Conservation (phyloP, 2,113 vertebrate genomes). For the Phalacrocorax aristotelis region DNA sequence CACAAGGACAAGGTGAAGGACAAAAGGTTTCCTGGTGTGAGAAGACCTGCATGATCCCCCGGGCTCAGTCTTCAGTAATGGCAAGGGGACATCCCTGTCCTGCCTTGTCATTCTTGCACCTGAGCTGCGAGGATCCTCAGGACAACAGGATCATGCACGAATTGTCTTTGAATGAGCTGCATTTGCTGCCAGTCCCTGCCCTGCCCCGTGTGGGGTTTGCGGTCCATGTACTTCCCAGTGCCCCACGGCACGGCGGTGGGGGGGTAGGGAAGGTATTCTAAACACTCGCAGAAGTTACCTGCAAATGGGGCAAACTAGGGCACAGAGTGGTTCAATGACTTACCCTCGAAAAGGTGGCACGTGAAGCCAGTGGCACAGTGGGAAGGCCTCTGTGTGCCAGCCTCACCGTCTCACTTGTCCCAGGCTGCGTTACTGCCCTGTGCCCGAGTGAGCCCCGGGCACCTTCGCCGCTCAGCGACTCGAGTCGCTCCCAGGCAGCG, state of each 20-base stretch:
- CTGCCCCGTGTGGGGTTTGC: not conserved
- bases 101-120: not conserved
- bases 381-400: not conserved
- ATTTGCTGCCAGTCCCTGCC: not conserved
- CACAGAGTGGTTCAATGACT: not conserved
- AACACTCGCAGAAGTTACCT: not conserved
- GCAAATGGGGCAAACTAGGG: not conserved
- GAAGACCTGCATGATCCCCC: not conserved
- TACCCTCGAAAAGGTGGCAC: not conserved
- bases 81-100: not conserved
- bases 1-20: not conserved
- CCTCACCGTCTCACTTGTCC: not conserved
- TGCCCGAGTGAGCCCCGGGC: rapidly evolving
- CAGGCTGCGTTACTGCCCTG: not conserved
- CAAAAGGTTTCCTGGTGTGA: not conserved
- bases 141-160: not conserved
- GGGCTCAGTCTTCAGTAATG: not conserved
- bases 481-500: not conserved
- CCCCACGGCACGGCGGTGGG: rapidly evolving
- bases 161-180: not conserved
- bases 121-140: not conserved
- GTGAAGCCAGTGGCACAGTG: not conserved
- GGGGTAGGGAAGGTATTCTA: not conserved
- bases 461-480: not conserved
- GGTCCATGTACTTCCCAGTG: too few species aligned